Evolutionary conservation across 2,113 vertebrate species (phyloP).

Genomic region (Pelvicachromis taeniatus): DNA sequence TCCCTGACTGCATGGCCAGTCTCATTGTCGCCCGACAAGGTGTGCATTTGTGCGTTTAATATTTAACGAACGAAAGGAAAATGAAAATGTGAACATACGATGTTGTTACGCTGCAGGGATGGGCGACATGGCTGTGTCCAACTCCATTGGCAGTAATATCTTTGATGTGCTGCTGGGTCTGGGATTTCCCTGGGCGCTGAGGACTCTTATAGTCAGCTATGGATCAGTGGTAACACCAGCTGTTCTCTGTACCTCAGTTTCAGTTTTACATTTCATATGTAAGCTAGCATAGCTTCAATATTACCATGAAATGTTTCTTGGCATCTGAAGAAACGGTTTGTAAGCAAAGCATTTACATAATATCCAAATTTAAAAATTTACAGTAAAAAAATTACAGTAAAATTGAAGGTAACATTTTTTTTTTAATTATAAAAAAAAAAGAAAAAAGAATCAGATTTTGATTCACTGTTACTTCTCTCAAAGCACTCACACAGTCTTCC

Average conservation of each 20-base stretch:
- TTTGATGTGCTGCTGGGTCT: slow-evolving; percentile 79
- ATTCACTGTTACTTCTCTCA: background rate
- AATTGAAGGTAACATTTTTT: too few relatives aligned
- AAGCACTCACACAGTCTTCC: background rate
- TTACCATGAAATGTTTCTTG: background rate
- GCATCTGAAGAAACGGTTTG: background rate
- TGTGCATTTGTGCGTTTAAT: slow-evolving; percentile 10
- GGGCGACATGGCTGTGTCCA: slow-evolving; percentile 82
- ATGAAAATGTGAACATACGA: background rate
- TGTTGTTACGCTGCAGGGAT: slow-evolving; percentile 55
- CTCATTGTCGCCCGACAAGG: slow-evolving; percentile 79
- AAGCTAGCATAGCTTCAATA: background rate
- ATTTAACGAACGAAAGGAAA: background rate
- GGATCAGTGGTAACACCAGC: slow-evolving; percentile 67
- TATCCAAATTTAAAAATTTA: too few relatives aligned
- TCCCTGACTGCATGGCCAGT: slow-evolving; percentile 81
- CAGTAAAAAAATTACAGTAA: too few relatives aligned
- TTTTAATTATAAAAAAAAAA: too few relatives aligned
- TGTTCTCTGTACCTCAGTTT: background rate
- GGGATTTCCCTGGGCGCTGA: slow-evolving; percentile 78
- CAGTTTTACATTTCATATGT: background rate
- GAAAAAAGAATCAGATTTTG: background rate
- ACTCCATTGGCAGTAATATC: slow-evolving; percentile 80
- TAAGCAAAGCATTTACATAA: too few relatives aligned
- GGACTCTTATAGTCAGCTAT: slow-evolving; percentile 77